Base-by-base conservation (phyloP, 2,888 invertebrate species). In the Criorhina ranunculi region DNA sequence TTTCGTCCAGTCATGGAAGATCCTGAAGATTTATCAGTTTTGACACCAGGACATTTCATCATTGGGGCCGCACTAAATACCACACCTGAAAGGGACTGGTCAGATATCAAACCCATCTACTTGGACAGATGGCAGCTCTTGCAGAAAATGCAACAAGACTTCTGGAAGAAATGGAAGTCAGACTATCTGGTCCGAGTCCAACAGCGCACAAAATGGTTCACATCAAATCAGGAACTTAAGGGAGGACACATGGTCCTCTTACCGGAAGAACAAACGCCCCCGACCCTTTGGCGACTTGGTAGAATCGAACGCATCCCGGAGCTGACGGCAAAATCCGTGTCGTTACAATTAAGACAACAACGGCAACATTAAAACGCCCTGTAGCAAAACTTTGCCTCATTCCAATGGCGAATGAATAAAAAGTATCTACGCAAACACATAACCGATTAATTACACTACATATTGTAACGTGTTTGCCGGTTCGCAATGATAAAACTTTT, bases 131-230 rank as follows among this genome's bases (percentile, higher is more conserved):
- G 73, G 55, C 62, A 75, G 8, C 55, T 75, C 2, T 24, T 75
- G 35, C 64, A 64, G 15, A 19, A 46, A 55, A 75, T 46, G 2
- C 55, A 57, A 7, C 55, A 64, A 35, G 35, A 64, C 8, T 19
- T 75, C 24, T 64, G 64, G 35, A 24, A 64, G n/a, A n/a, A 51
- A 64, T 75, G 64, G 64, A 64, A 57, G n/a, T n/a, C 57, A 1
- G 35, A 73, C 33, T 73, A 62, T 12, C 31, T 59, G n/a, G 46
- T 11, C 49, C 46, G 70, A 5, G 49, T 70, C 3, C 49, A 70
- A 17, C 59, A 59, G 5, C 35, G 49, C 7, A 35, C 70, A 24
- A 70, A 70, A 46, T 57, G 44, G 70, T 15, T 75, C 2, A 55
- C 44, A 7, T 15, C 62, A 35, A 53, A 35, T 11, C 3, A n/a